phyloP scores from a whole-genome alignment of 2,797 vertebrate species.

The Myoxocephalus aenaeus region DNA sequence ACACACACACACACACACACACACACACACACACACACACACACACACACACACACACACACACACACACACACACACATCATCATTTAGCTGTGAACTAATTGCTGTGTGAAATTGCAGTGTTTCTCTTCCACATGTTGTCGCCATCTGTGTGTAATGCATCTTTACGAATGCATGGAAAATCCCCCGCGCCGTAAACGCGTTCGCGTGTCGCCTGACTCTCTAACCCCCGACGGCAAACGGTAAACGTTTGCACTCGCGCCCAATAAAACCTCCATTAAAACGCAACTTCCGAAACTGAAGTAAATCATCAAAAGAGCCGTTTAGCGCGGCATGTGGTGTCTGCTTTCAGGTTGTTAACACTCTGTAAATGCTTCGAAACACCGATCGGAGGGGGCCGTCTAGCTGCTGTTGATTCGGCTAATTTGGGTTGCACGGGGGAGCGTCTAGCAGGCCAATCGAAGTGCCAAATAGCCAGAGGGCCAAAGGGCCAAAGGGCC shows the following conservation, averaged over 20 bases:
- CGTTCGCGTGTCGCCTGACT: conserved; percentile 3
- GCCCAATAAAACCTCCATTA: conserved; percentile 51
- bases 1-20: background rate
- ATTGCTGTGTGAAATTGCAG: conserved; percentile 53
- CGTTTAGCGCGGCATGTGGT: conserved; percentile 7
- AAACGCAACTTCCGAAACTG: conserved; percentile 28
- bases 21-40: conserved; percentile 2
- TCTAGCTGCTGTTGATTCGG: background rate
- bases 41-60: conserved; percentile 22
- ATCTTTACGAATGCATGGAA: conserved; percentile 40
- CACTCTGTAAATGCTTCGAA: background rate
- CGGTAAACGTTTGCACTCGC: conserved; percentile 19
- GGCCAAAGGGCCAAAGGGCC: conserved; percentile 9
- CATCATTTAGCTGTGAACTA: conserved; percentile 47
- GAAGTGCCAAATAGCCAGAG: conserved; percentile 4
- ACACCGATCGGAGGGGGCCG: conserved; percentile 6
- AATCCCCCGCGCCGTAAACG: conserved; percentile 12
- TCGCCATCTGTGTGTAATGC: conserved; percentile 47
- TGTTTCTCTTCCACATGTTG: conserved; percentile 43
- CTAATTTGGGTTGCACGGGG: background rate
- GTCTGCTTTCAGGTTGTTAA: conserved; percentile 27
- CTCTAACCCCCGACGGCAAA: conserved; percentile 8
- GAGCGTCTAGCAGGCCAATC: background rate
- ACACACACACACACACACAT: conserved; percentile 6
- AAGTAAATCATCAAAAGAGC: conserved; percentile 47